These are phyloP conservation scores for Carapus acus DNA, from an alignment of 2,797 vertebrate species.

Conservation along the genomic window DNA sequence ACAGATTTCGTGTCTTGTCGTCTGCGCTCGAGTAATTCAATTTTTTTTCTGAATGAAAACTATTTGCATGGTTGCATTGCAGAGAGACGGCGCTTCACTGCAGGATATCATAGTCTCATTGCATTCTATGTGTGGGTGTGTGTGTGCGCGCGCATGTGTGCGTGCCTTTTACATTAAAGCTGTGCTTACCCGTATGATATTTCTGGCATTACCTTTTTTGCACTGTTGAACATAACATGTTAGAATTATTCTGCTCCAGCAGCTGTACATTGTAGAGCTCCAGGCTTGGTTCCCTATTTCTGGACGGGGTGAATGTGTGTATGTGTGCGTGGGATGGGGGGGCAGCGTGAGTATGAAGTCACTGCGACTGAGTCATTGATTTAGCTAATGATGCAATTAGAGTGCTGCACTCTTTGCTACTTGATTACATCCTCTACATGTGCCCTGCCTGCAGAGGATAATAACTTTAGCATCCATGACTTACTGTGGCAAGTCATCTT, in stretches of 20 bases:
- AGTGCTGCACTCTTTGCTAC: constrained; percentile 63
- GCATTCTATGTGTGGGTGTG: no score
- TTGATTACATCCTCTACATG: constrained; percentile 61
- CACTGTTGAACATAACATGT: constrained; percentile 69
- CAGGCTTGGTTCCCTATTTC: constrained; percentile 69
- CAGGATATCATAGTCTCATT: constrained; percentile 8
- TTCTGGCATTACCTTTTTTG: constrained; percentile 70
- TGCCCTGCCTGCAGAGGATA: constrained; percentile 29
- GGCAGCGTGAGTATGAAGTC: constrained; percentile 53
- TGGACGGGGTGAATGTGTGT: constrained; percentile 62
- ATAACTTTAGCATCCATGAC: constrained; percentile 30
- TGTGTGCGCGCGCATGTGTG: no score
- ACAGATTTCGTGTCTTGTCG: no score
- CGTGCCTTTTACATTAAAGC: constrained; percentile 37
- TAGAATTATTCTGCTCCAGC: constrained; percentile 72
- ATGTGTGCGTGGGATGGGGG: no score
- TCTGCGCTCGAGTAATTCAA: no score
- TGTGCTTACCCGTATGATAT: constrained; percentile 58
- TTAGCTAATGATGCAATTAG: constrained; percentile 76
- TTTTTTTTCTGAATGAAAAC: constrained; percentile 16
- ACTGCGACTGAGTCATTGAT: constrained; percentile 70
- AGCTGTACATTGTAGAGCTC: constrained; percentile 67
- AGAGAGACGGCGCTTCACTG: constrained; percentile 6
- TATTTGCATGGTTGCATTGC: constrained; percentile 3
- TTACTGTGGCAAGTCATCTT: constrained; percentile 20